A percentile compares a stretch with the other conserved stretches of the same genome.
phyloP scores from a whole-genome alignment of 2,888 invertebrate genomes.

The Cataglyphis cursor region DNA sequence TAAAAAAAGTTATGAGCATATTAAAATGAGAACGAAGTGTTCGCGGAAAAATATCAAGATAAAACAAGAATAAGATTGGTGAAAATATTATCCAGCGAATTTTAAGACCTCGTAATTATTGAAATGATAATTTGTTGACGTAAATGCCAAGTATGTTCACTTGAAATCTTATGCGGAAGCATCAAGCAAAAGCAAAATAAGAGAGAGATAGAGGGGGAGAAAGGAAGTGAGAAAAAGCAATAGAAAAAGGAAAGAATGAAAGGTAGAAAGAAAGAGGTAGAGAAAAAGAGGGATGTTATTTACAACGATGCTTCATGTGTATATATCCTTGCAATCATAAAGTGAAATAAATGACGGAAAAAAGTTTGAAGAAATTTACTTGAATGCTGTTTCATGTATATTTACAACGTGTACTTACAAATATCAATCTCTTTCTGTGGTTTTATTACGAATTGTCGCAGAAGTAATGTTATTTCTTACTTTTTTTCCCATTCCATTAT shows the following conservation, averaged over 20 bases:
- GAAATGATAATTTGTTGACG: conserved; percentile 39
- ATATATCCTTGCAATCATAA: conserved; percentile 71
- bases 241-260: neutral
- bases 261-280: conserved; percentile 30
- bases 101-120: conserved; percentile 28
- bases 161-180: conserved; percentile 16
- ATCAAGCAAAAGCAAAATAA: neutral
- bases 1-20: conserved; percentile 4
- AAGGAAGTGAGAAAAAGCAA: conserved; percentile 8
- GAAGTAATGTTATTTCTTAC: neutral
- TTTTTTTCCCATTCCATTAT: conserved; percentile 29
- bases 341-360: conserved; percentile 70
- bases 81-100: conserved; percentile 37
- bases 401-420: neutral
- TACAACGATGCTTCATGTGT: conserved; percentile 76
- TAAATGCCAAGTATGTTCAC: conserved; percentile 43
- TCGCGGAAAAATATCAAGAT: neutral
- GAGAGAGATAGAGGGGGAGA: neutral
- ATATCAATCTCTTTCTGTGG: neutral
- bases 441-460: conserved; percentile 2
- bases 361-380: conserved; percentile 63
- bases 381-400: conserved; percentile 3
- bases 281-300: conserved; percentile 46
- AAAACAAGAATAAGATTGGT: neutral
- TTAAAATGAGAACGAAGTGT: neutral